Conservation (phyloP, 1,140 invertebrate genomes). For the Papilio helenus region DNA sequence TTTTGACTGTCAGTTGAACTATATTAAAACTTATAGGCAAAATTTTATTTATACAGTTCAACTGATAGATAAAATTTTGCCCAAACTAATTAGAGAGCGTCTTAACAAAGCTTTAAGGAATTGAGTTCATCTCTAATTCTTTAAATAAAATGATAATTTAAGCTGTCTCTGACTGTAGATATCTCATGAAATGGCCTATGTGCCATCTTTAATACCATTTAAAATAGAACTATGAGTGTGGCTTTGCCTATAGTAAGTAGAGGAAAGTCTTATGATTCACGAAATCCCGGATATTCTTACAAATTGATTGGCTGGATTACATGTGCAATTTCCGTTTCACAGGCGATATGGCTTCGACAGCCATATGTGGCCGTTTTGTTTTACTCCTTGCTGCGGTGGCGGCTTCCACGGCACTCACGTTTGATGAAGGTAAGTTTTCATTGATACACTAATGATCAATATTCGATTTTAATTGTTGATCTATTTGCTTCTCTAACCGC, state of each 20-base stretch:
- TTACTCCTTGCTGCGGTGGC: constrained; percentile 51
- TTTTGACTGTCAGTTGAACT: no score
- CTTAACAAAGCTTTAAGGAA: no score
- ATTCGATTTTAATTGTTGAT: background rate
- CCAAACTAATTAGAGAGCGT: no score
- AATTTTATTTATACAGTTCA: no score
- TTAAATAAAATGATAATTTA: no score
- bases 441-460: background rate
- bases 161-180: no score
- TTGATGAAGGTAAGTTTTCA: constrained; percentile 65
- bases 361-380: constrained; percentile 51
- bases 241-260: background rate
- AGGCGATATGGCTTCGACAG: constrained; percentile 66
- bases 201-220: background rate
- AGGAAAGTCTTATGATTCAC: background rate
- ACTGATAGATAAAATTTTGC: no score
- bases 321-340: constrained; percentile 44
- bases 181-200: background rate
- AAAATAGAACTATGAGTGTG: background rate
- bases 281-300: background rate
- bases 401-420: constrained; percentile 53
- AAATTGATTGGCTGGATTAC: constrained; percentile 7
- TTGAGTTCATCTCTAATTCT: no score
- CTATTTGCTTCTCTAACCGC: background rate
- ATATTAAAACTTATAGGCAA: no score